These are phyloP conservation scores for Agraylea sexmaculata DNA, from an alignment of 1,140 invertebrate species.

Conservation along the genomic window DNA sequence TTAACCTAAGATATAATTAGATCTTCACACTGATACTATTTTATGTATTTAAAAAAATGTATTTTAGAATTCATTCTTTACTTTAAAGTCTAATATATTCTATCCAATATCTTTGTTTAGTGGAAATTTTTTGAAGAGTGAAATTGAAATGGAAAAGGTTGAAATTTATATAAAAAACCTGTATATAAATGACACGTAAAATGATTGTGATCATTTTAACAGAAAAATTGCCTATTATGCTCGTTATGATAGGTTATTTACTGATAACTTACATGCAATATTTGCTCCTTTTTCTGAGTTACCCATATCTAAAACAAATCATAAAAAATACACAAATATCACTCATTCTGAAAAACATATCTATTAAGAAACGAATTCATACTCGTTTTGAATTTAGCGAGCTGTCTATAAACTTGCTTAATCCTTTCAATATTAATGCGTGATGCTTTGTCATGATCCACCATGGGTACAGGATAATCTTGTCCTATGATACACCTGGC, in stretches of 20 bases:
- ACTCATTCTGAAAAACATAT: background rate
- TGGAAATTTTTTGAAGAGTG: no score
- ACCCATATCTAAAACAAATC: background rate
- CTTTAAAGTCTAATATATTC: background rate
- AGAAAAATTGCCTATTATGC: background rate
- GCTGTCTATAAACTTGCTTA: slow-evolving; percentile 75
- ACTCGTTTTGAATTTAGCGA: slow-evolving; percentile 49
- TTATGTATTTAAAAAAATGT: no score
- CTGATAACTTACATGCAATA: background rate
- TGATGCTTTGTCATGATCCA: slow-evolving; percentile 66
- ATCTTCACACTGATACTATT: no score
- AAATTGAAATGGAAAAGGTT: no score
- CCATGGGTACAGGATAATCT: slow-evolving; percentile 79
- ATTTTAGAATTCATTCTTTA: no score
- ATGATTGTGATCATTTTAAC: background rate
- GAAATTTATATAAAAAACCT: background rate
- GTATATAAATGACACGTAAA: background rate
- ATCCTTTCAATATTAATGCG: slow-evolving; percentile 74
- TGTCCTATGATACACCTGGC: slow-evolving; percentile 72
- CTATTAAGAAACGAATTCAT: background rate
- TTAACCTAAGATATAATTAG: no score
- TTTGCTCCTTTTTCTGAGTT: background rate
- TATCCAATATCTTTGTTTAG: background rate
- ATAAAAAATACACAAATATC: no score
- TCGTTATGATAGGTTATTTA: background rate